Evolutionary conservation across 2,797 vertebrate genomes (phyloP), one percentile per base, ranked within the genome.

Genomic region (Anas bahamensis): DNA sequence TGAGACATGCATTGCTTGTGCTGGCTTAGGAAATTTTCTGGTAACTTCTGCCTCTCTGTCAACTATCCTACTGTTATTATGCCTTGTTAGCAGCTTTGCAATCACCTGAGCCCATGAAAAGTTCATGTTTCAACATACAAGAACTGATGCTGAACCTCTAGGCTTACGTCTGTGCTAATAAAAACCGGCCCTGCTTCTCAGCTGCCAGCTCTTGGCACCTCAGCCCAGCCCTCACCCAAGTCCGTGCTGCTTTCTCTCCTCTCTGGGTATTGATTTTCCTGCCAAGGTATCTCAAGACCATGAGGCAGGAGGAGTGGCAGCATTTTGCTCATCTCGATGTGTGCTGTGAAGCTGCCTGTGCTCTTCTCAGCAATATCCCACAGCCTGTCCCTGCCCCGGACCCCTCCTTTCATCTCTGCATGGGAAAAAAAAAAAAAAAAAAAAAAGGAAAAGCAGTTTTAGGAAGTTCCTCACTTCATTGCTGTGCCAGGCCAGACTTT

Each of bases 121-220:
- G 5, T 50, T 86, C 35, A 6, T 28, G 0, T 63, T 39, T 41
- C 61, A 15, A 31, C 13, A 41, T 41, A 42, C 13, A 31, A 10
- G 61, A 35, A 52, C 37, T 86, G 55, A 69, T 13, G 26, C 29
- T 42, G 35, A 48, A 26, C 13, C 5, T 69, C 74, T 52, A 1
- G 0, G 42, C 21, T 46, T 66, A 4, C 0, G 0, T 11, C 23
- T 21, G 2, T 7, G n/a, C 28, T 81, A 50, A 23, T 39, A 57
- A 29, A 29, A 69, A 50, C 6, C 85, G 78, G 33, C 33, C 22
- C 10, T 11, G 16, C 22, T 57, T 44, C 53, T 33, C 39, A 64
- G 61, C 37, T 39, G 48, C 68, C 9, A 2, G 29, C 52, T 56
- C 14, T 14, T 13, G 61, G 33, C 41, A 64, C 7, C 23, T 26